Evolutionary conservation across 2,797 vertebrate species (phyloP), one percentile per base, ranked within the genome.

Genomic region (Lateolabrax maculatus): DNA sequence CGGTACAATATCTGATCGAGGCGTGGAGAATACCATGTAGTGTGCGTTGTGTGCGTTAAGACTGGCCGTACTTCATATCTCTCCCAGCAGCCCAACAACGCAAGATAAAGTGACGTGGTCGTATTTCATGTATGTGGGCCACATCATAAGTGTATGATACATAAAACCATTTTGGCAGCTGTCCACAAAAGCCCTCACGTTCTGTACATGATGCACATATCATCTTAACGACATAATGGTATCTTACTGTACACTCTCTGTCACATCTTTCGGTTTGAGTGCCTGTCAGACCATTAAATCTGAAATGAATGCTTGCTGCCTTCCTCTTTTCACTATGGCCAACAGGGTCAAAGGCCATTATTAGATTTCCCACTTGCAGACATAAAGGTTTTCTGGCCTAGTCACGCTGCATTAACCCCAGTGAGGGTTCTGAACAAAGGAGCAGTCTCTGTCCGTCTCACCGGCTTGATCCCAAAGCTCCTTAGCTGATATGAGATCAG

Each of bases 1-100:
- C 86, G 57, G 90, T 90, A 90, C 64, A 79, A 92, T 92, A 94
- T 94, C 90, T 92, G 89, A 94, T 93, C 73, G 19, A 92, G 87
- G 87, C 37, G 52, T 68, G 68, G 79, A 88, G 88, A 87, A 75
- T 61, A 71, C 39, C 70, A 71, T 84, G 73, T 58, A 39, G 84
- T 77, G 81, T 81, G 81, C 23, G 29, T 67, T 77, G 75, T 77
- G 51, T 72, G 80, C 60, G 72, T 81, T 83, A 79, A 75, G 81
- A 51, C 61, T 41, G 61, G 44, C 66, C 73, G 66, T 29, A 69
- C 70, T 29, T 68, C 34, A 64, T 29, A 44, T 69, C 56, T 62
- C 49, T 75, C 62, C n/a, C 46, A 69, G 60, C 66, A 29, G 76
- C 18, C 21, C 44, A 53, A 67, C 78, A 41, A 70, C 44, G 13